Percentiles rank a stretch among this genome's conserved stretches.
phyloP scores from a whole-genome alignment of 1,140 invertebrate species.

The Saccostrea echinata region DNA sequence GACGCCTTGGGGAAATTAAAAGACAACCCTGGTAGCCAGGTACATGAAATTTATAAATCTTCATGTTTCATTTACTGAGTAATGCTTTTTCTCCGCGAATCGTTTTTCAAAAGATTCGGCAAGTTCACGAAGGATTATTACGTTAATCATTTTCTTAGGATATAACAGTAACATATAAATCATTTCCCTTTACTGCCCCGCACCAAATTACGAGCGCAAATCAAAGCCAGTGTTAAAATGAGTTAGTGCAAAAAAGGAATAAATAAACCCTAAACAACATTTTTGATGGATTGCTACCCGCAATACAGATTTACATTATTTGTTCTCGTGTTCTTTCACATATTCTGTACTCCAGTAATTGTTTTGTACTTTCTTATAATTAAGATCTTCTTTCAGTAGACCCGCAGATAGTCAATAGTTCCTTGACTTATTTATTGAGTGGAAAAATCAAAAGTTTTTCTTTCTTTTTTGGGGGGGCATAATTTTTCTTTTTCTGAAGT shows the following conservation, averaged over 20 bases:
- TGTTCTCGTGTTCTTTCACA: background rate
- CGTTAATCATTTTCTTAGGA: background rate
- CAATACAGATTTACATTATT: background rate
- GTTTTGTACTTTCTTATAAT: background rate
- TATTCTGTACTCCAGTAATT: background rate
- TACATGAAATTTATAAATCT: background rate
- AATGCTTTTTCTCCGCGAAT: background rate
- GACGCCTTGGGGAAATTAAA: background rate
- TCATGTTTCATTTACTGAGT: background rate
- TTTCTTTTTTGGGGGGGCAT: background rate
- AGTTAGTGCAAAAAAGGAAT: background rate
- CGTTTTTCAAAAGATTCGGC: slow-evolving; percentile 21
- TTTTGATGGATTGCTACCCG: background rate
- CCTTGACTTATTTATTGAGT: background rate
- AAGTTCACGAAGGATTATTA: background rate
- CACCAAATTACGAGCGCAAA: slow-evolving; percentile 9
- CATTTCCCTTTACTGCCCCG: background rate
- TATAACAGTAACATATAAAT: background rate
- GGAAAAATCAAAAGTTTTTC: background rate
- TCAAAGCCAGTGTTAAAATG: background rate
- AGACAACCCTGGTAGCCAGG: background rate
- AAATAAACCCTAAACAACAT: background rate
- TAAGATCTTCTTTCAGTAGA: background rate
- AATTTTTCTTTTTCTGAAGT: background rate
- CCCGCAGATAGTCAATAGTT: background rate